Percentiles rank a stretch among this genome's conserved stretches.
Conservation (phyloP, 2,113 vertebrate species). For the Erpornis zantholeuca region DNA sequence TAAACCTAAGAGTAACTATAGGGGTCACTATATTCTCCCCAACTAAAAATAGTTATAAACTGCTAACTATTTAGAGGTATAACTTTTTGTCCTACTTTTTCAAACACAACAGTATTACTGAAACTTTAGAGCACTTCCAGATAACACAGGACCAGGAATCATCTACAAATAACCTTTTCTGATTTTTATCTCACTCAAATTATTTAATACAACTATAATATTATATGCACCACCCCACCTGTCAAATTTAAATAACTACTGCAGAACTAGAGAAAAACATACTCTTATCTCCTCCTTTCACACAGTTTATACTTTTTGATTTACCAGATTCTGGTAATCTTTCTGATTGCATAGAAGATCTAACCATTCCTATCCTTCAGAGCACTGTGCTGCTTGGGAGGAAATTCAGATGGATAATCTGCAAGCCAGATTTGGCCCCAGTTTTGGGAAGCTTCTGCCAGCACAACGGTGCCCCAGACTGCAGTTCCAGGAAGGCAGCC, state of each 20-base stretch:
- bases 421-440: not conserved
- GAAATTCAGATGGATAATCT: not conserved
- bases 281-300: not conserved
- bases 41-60: constrained; percentile 36
- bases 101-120: constrained; percentile 5
- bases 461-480: not conserved
- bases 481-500: not conserved
- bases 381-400: not conserved
- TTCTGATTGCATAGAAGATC: not conserved
- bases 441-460: not conserved
- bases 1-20: constrained; percentile 39
- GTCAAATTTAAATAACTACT: not conserved
- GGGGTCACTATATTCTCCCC: not conserved
- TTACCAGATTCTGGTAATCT: not conserved
- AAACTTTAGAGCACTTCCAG: not conserved
- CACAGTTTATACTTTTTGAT: not conserved
- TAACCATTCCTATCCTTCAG: not conserved
- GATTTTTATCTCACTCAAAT: not conserved
- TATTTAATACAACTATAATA: not conserved
- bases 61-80: not conserved
- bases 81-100: constrained; percentile 9
- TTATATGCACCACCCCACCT: not conserved
- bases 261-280: not conserved
- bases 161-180: not conserved
- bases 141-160: not conserved